Evolutionary conservation across 2,888 invertebrate genomes (phyloP), one percentile per base, ranked within the genome.

Genomic region (Cephalotes varians): DNA sequence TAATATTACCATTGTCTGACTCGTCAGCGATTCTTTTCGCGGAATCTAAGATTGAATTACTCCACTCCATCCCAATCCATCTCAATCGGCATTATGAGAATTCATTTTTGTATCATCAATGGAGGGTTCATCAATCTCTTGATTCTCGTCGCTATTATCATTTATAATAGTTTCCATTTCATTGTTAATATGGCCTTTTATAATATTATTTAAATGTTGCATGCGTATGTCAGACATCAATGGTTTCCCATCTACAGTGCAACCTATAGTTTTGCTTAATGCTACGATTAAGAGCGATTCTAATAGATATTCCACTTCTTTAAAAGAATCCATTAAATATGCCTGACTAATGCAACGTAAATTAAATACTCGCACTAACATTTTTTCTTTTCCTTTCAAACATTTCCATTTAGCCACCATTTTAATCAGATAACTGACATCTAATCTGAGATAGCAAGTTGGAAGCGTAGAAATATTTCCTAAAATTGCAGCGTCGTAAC

Each of bases 361-460:
- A 64, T 79, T 85, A 44, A 87, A 83, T 72, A 47, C 15, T 28
- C 81, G 60, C 4, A 62, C 84, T 10, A 83, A 73, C 4, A 15
- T 54, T 9, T 56, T 72, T 2, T 74, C 58, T 44, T 64, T 74
- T 12, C 37, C 54, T 6, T 86, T 82, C 0, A 87, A 21, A 7
- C 83, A 88, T 31, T 82, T 73, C 79, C 81, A 86, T 64, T 77
- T 71, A 0, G 77, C 21, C 1, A 89, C 76, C 87, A 89, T 85
- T 9, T 80, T 65, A 10, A 81, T 28, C 0, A 88, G 5, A 71
- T 86, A 87, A 62, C 85, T 85, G 6, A 86, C 86, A 80, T 88
- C 85, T 12, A 86, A 31, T 47, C 86, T 71, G 0, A 89, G 73
- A 12, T 81, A 86, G 4, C 72, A 72, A 15, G 65, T 9, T 44